Evolutionary conservation across 2,797 vertebrate species (phyloP), one percentile per base, ranked within the genome.

Genomic region (Otolemur crassicaudatus): DNA sequence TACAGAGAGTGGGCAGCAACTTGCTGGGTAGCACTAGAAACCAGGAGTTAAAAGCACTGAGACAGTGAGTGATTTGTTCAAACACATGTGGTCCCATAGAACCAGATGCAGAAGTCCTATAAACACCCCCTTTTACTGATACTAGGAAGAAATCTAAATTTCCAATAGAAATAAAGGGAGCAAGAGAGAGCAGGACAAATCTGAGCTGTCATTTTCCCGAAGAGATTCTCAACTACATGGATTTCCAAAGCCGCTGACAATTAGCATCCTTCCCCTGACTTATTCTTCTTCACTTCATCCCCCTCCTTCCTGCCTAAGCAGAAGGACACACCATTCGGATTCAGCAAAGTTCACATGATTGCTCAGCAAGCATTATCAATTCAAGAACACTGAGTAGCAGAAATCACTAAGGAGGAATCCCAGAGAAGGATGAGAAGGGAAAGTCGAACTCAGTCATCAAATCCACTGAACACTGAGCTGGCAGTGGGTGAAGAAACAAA

Each of bases 51-150:
- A 34, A 34, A 25, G 43, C 60, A 7, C 76, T 29, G 22, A 34
- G 9, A 86, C 49, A 10, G 56, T 37, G 53, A 53, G 80, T 34
- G 56, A 94, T 82, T 90, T 92, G 65, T 31, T 96, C 43, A 79
- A 67, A 96, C 49, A 84, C 25, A 40, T 2, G 5, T 31, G 22
- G 20, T 65, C 46, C 73, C 65, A 49, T 29, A 49, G 70, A 96
- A 87, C 34, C 63, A 72, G 31, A 80, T 37, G n/a, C 46, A 92
- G 40, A 87, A 65, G 3, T 76, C 72, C 65, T 43, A 60, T 53
- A 79, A 92, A 61, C 23, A 85, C 3, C 13, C 3, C 34, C 53
- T 73, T 46, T 73, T 31, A 73, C 23, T 60, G 65, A 77, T 31
- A 20, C 9, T n/a, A 63, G 60, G 16, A 91, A 86, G 46, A 49